Conservation (phyloP, 2,888 invertebrate species). For the Monochamus alternatus region DNA sequence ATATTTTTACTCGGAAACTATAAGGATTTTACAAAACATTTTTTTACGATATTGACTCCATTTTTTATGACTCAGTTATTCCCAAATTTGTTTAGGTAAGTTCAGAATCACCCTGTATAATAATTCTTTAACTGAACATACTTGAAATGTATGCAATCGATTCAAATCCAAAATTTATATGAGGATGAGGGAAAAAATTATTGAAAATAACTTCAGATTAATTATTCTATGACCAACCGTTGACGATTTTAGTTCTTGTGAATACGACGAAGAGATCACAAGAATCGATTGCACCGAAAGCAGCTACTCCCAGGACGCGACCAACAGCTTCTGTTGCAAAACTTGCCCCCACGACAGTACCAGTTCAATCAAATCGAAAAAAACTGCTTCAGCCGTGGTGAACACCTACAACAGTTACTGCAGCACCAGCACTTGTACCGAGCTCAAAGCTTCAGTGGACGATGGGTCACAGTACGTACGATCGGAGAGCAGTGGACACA, state of each 20-base stretch:
- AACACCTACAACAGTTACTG: constrained; percentile 5
- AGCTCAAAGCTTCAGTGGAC: neutral
- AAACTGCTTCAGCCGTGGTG: neutral
- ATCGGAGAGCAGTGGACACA: neutral
- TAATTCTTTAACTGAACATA: too few species aligned
- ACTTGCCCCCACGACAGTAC: neutral
- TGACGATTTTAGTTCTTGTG: neutral
- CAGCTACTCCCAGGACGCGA: constrained; percentile 35
- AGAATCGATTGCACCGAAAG: constrained; percentile 6
- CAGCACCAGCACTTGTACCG: neutral
- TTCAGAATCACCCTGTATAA: too few species aligned
- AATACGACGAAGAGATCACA: neutral
- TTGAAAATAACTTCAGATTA: too few species aligned
- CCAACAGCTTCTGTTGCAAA: constrained; percentile 24
- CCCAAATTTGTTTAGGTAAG: too few species aligned
- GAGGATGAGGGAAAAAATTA: too few species aligned
- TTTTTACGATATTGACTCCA: too few species aligned
- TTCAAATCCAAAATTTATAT: too few species aligned
- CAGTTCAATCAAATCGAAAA: neutral
- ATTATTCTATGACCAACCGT: too few species aligned
- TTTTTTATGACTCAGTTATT: too few species aligned
- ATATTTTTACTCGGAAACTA: too few species aligned
- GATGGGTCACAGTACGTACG: neutral
- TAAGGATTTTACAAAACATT: too few species aligned
- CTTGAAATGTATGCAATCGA: too few species aligned